Conservation (phyloP, 2,113 vertebrate genomes). For the Cephalopholis sonnerati region DNA sequence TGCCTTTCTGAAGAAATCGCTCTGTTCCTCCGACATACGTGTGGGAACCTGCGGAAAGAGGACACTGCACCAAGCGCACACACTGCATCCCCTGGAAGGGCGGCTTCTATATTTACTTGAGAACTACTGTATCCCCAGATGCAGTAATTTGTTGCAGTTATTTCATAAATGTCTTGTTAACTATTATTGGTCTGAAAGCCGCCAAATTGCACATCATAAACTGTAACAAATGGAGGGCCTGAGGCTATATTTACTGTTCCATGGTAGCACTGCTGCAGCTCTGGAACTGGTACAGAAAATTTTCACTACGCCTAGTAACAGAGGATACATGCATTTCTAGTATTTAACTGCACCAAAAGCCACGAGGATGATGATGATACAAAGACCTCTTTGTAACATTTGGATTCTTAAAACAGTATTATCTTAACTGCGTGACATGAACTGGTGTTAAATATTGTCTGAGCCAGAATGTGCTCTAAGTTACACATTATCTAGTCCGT, state of each 20-base stretch:
- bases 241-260: slow-evolving; percentile 58
- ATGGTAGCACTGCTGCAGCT: slow-evolving; percentile 43
- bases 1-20: slow-evolving; percentile 15
- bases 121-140: slow-evolving; percentile 24
- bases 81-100: not conserved
- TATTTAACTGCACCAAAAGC: slow-evolving; percentile 28
- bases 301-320: not conserved
- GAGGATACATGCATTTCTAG: slow-evolving; percentile 11
- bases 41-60: slow-evolving; percentile 46
- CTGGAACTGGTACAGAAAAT: slow-evolving; percentile 53
- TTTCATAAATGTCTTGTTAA: slow-evolving; percentile 71
- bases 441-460: slow-evolving; percentile 54
- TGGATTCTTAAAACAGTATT: slow-evolving; percentile 25
- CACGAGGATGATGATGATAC: slow-evolving; percentile 6
- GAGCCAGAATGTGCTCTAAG: not conserved
- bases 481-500: slow-evolving; percentile 46
- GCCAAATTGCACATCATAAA: slow-evolving; percentile 70
- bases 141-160: slow-evolving; percentile 59
- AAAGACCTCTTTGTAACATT: slow-evolving; percentile 19
- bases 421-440: slow-evolving; percentile 32
- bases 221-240: slow-evolving; percentile 58
- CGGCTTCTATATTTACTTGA: slow-evolving; percentile 23
- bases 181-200: slow-evolving; percentile 58
- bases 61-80: slow-evolving; percentile 43
- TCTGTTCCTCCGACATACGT: slow-evolving; percentile 38